phyloP scores from a whole-genome alignment of 2,113 vertebrate genomes.

The Myotis lucifugus region DNA sequence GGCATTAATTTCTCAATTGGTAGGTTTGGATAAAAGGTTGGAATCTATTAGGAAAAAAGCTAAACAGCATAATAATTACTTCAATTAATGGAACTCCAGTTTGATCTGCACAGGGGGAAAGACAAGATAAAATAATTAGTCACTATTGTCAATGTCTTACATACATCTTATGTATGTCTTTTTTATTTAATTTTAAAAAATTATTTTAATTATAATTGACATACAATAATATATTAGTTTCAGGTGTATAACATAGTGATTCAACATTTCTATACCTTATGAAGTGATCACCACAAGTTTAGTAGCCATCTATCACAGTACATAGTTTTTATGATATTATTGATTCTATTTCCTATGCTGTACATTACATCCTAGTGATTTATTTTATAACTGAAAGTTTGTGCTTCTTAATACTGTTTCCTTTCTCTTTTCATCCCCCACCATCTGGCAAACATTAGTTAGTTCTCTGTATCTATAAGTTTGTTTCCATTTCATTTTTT shows the following conservation, averaged over 20 bases:
- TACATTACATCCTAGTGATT: neutral
- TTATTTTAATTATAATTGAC: neutral
- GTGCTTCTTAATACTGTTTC: neutral
- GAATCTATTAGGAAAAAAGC: neutral
- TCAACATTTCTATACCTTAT: neutral
- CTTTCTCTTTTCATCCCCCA: neutral
- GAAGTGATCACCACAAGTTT: neutral
- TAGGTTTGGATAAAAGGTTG: slow-evolving; percentile 43
- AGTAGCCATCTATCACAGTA: neutral
- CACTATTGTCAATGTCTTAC: neutral
- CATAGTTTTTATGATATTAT: neutral
- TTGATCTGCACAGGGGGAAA: slow-evolving; percentile 2
- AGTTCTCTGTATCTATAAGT: neutral
- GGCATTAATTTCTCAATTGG: slow-evolving; percentile 47
- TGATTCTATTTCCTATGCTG: neutral
- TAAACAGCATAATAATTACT: slow-evolving; percentile 8
- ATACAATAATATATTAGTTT: neutral
- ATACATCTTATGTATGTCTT: slow-evolving; percentile 7
- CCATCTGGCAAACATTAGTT: neutral
- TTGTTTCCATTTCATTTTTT: neutral
- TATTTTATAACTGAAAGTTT: neutral
- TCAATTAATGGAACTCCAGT: slow-evolving; percentile 42
- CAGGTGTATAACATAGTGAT: neutral
- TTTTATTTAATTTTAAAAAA: neutral
- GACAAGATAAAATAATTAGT: slow-evolving; percentile 16